Evolutionary conservation across 2,113 vertebrate genomes (phyloP).

Genomic region (Girardinichthys multiradiatus): DNA sequence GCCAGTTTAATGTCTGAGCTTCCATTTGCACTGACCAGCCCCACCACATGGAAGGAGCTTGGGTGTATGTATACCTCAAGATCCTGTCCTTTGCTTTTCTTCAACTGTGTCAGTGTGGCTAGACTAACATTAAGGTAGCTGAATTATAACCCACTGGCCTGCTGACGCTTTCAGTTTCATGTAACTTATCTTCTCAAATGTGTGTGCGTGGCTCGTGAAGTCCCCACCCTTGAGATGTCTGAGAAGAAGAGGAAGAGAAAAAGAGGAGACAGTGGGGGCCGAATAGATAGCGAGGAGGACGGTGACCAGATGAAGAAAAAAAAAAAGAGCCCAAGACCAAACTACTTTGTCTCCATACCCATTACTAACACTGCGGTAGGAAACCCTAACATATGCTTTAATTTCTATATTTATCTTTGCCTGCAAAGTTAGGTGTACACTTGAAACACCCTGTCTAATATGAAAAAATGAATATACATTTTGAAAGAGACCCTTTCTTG

Average conservation of each 20-base stretch:
- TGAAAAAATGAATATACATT: not conserved
- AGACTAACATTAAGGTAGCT: not conserved
- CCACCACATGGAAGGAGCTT: conserved; percentile 81
- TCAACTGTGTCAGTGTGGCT: not conserved
- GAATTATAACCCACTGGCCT: no score
- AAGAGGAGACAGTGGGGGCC: conserved; percentile 64
- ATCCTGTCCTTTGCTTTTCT: not conserved
- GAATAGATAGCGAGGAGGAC: conserved; percentile 79
- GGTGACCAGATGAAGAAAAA: conserved; percentile 84
- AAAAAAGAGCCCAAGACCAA: conserved; percentile 80
- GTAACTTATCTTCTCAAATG: rapidly evolving
- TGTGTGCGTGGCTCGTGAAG: conserved; percentile 64
- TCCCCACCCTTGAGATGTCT: conserved; percentile 62
- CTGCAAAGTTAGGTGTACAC: not conserved
- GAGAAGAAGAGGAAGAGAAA: conserved; percentile 83
- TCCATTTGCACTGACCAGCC: conserved; percentile 83
- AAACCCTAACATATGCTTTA: not conserved
- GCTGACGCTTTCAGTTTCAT: not conserved
- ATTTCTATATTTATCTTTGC: not conserved
- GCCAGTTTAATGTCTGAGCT: conserved; percentile 81
- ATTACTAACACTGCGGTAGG: conserved; percentile 68
- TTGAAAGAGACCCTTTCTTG: no score
- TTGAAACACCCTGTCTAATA: not conserved
- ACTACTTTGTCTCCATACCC: conserved; percentile 95
- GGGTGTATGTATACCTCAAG: conserved; percentile 45